Evolutionary conservation across 2,797 vertebrate species (phyloP).

Genomic region (Acipenser ruthenus): DNA sequence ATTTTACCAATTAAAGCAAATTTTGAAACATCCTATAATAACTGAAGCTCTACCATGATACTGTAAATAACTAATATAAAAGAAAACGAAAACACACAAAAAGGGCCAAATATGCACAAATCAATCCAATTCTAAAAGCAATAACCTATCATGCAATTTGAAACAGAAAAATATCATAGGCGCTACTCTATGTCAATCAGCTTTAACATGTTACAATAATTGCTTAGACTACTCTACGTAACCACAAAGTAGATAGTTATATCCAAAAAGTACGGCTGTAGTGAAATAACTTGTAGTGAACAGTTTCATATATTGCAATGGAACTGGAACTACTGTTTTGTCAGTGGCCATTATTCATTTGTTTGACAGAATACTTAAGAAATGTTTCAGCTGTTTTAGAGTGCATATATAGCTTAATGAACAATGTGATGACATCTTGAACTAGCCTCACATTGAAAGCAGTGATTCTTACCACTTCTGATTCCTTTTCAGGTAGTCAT

Average conservation of each 20-base stretch:
- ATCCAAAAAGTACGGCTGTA: no score
- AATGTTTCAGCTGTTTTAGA: constrained; percentile 11
- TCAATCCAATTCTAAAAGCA: constrained; percentile 32
- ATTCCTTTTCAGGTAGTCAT: constrained; percentile 70
- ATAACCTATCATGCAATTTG: constrained; percentile 11
- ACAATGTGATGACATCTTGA: constrained; percentile 45
- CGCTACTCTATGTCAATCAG: no score
- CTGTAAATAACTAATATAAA: neutral
- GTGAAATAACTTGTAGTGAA: no score
- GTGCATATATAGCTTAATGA: constrained; percentile 60
- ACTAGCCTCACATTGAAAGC: constrained; percentile 52
- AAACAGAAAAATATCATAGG: no score
- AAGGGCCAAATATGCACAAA: constrained; percentile 18
- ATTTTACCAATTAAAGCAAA: neutral
- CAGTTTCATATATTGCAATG: no score
- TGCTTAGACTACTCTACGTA: no score
- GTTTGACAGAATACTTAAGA: no score
- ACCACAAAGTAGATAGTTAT: no score
- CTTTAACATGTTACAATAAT: no score
- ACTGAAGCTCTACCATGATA: neutral
- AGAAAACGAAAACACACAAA: constrained; percentile 1
- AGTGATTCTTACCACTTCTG: constrained; percentile 60
- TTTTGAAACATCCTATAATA: neutral
- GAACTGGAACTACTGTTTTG: no score
- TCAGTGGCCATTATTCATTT: no score